These are phyloP conservation scores for Ceyx erithaca DNA, from an alignment of 2,797 vertebrate genomes.

Conservation along the genomic window DNA sequence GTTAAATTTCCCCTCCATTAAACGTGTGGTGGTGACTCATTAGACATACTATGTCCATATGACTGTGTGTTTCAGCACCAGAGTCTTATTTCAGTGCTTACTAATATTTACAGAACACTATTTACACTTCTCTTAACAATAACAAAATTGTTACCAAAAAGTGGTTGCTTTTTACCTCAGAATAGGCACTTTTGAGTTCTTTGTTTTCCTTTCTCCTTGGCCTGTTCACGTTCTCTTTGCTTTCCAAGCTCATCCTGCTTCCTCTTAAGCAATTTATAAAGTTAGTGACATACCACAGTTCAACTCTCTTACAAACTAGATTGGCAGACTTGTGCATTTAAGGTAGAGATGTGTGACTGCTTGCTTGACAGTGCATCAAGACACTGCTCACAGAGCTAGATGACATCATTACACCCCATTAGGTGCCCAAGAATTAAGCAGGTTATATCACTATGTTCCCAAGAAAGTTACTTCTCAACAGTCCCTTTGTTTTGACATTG, in stretches of 20 bases:
- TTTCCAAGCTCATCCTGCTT: background rate
- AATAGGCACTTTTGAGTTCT: background rate
- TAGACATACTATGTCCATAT: background rate
- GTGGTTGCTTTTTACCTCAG: background rate
- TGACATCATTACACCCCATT: background rate
- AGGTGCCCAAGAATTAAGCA: background rate
- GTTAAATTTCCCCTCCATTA: background rate
- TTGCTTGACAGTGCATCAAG: fast-evolving
- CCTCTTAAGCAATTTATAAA: background rate
- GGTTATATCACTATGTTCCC: background rate
- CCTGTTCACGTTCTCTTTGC: background rate
- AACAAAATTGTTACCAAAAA: background rate
- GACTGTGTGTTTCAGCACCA: background rate
- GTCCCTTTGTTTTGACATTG: background rate
- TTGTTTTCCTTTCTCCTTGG: background rate
- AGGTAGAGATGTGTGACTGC: background rate
- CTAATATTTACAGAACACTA: constrained; percentile 6
- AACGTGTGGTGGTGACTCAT: background rate
- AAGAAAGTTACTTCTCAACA: background rate
- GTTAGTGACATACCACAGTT: background rate
- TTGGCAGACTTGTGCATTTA: background rate
- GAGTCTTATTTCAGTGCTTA: background rate
- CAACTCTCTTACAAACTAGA: background rate
- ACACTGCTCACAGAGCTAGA: background rate
- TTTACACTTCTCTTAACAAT: background rate